Base-by-base conservation (phyloP, 2,797 vertebrate genomes). In the Euthynnus affinis region DNA sequence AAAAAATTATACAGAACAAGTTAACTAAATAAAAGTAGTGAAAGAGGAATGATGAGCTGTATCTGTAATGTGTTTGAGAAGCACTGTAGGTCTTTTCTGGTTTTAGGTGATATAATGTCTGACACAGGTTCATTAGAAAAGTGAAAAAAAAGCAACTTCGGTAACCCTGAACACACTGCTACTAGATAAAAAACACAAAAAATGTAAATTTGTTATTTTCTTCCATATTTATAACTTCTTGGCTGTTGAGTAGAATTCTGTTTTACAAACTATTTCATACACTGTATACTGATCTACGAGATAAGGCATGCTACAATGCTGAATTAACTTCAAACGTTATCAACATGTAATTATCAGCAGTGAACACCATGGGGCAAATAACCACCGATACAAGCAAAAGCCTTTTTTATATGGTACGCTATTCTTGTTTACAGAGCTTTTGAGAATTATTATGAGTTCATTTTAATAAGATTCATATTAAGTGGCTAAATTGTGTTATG, bases 401-500 rank as follows among this genome's bases (percentile, higher is more conserved):
- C 37, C 3, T 5, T 22, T 3, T 42, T 22, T 14, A 2, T 23
- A 17, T 46, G 15, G 4, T 23, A 32, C 63, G 22, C 5, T 48
- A 3, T 18, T 57, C 17, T 46, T 42, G 20, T 27, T 29, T 56
- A 13, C 17, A 53, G 42, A 70, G 29, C 29, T 60, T 56, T 37
- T n/a, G 4, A 52, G 17, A 67, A 34, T 46, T 22, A 27, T 57
- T 42, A 27, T 44, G 5, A 20, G 52, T 53, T n/a, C 0, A 52
- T 73, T 66, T 66, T 3, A 63, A 70, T 60, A 60, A 18, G 7
- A 66, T 71, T 74, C 23, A 76, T 53, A 37, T 46, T n/a, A 42
- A 37, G 23, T 10, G 10, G 22, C 4, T 59, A 53, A 49, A 59
- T 55, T 63, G 23, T 53, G 18, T 71, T 72, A 9, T 63, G n/a